phyloP scores from a whole-genome alignment of 2,797 vertebrate genomes.

The Nyctibius grandis region DNA sequence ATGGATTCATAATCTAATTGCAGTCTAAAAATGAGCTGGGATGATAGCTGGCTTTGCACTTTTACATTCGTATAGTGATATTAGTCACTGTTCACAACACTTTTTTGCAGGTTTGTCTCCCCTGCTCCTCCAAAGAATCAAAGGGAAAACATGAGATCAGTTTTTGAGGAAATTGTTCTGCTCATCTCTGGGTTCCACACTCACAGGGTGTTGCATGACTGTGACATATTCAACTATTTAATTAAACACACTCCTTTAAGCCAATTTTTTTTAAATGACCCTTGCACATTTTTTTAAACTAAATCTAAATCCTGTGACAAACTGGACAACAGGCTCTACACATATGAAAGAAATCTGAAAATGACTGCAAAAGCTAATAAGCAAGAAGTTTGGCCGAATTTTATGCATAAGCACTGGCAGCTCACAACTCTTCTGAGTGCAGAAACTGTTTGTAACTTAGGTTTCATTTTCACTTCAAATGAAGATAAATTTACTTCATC shows the following conservation, averaged over 20 bases:
- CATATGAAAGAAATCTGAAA: not conserved
- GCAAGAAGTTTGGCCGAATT: not conserved
- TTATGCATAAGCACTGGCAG: not conserved
- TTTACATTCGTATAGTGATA: not conserved
- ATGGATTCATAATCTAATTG: not conserved
- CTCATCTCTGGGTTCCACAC: not conserved
- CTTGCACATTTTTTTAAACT: not conserved
- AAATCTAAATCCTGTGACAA: not conserved
- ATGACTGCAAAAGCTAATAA: not conserved
- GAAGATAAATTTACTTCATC: not conserved
- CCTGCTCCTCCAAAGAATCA: not conserved
- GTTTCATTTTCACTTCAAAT: not conserved
- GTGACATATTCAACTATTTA: not conserved
- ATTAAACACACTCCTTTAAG: not conserved
- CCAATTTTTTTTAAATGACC: not conserved
- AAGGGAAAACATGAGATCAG: not conserved
- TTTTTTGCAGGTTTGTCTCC: not conserved
- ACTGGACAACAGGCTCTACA: not conserved
- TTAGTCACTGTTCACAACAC: not conserved
- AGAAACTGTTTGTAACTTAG: not conserved
- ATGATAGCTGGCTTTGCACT: not conserved
- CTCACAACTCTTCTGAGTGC: not conserved
- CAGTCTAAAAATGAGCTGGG: not conserved
- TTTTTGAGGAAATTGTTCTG: not conserved
- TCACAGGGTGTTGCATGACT: not conserved